Conservation (phyloP, 2,888 invertebrate genomes). For the Terebella lapidaria region DNA sequence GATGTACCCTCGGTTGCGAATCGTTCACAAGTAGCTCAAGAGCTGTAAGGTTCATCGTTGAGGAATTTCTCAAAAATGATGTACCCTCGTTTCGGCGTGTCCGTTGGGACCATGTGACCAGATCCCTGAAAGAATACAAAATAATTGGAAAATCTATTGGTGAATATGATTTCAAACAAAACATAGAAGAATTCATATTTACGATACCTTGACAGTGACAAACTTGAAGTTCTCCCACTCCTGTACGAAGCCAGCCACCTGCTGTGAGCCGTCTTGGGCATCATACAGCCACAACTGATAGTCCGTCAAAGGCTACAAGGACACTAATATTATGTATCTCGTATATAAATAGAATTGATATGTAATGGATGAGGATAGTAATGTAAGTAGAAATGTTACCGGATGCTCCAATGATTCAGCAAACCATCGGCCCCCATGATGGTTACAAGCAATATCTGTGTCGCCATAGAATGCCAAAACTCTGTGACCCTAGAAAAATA, state of each 20-base stretch:
- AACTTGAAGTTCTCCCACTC: conserved; percentile 16
- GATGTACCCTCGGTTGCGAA: too few relatives aligned
- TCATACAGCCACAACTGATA: conserved; percentile 17
- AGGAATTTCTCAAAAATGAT: conserved; percentile 44
- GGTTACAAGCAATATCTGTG: conserved; percentile 21
- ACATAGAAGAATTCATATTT: too few relatives aligned
- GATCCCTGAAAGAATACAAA: conserved; percentile 37
- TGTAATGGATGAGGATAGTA: too few relatives aligned
- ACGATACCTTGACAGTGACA: conserved; percentile 20
- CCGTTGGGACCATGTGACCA: conserved; percentile 53
- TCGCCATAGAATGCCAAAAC: conserved; percentile 22
- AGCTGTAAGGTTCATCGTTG: conserved; percentile 28
- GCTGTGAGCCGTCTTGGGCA: conserved; percentile 7
- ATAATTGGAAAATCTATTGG: too few relatives aligned
- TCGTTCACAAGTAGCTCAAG: too few relatives aligned
- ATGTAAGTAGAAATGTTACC: too few relatives aligned
- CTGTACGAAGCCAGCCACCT: conserved; percentile 19
- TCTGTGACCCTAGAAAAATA: conserved; percentile 12
- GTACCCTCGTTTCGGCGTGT: conserved; percentile 44
- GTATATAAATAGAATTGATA: too few relatives aligned
- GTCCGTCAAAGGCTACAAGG: neutral
- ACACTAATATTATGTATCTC: too few relatives aligned
- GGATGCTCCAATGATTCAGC: conserved; percentile 15
- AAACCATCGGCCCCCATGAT: conserved; percentile 16
- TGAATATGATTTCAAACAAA: too few relatives aligned